Percentiles rank a stretch among this genome's conserved stretches.
phyloP scores from a whole-genome alignment of 92 coral and sea anemone species.

The Epizoanthus illoricatus region DNA sequence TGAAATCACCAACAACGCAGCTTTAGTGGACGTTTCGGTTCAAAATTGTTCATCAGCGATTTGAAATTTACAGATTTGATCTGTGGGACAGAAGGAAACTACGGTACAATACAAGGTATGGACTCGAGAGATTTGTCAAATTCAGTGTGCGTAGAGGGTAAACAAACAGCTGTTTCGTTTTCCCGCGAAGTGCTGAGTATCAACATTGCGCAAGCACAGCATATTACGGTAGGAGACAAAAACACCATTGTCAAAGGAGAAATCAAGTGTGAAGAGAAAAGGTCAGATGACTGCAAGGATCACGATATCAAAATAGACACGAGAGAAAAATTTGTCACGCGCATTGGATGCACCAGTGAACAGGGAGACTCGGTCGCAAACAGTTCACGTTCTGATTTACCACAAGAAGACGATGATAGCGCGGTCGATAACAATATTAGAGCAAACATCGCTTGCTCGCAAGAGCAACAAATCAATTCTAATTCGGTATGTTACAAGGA shows the following conservation, averaged over 20 bases:
- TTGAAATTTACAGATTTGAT: neutral
- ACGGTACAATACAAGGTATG: neutral
- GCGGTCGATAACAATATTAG: neutral
- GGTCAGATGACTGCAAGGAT: neutral
- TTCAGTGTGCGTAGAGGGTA: neutral
- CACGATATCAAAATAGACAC: neutral
- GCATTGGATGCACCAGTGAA: neutral
- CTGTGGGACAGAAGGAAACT: neutral
- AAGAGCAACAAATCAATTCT: neutral
- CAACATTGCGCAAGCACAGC: neutral
- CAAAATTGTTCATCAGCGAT: neutral
- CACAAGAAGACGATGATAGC: neutral
- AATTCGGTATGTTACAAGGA: neutral
- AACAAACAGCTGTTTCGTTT: constrained; percentile 25
- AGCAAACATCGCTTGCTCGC: too few relatives aligned
- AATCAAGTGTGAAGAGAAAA: neutral
- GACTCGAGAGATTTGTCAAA: neutral
- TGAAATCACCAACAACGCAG: neutral
- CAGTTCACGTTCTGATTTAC: neutral
- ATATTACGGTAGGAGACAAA: constrained; percentile 1
- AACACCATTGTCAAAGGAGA: neutral
- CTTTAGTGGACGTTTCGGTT: neutral
- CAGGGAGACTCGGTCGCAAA: neutral
- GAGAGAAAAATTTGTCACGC: neutral
- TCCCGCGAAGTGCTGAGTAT: neutral